Evolutionary conservation across 2,797 vertebrate species (phyloP).

Genomic region (Mastacembelus armatus): DNA sequence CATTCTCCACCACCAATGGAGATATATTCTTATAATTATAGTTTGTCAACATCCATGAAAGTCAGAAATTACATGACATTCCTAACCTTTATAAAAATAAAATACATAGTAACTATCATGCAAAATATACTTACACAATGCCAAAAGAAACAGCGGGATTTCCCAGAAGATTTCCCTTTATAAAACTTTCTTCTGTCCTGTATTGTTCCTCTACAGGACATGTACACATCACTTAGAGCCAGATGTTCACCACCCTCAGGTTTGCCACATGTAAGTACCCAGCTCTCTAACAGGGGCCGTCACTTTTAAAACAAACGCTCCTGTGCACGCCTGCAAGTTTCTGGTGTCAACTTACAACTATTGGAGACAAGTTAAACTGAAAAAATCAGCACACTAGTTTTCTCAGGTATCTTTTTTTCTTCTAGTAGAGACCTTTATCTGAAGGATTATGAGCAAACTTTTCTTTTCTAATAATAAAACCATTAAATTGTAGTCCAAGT

Average conservation of each 20-base stretch:
- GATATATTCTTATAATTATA: too few species aligned
- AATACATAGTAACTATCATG: neutral
- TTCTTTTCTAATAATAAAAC: too few species aligned
- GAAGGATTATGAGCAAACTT: too few species aligned
- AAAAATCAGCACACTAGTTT: too few species aligned
- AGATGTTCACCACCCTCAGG: constrained; percentile 62
- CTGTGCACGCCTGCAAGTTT: constrained; percentile 47
- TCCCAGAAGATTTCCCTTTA: constrained; percentile 3
- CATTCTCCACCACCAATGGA: too few species aligned
- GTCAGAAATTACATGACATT: too few species aligned
- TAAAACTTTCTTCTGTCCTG: constrained; percentile 4
- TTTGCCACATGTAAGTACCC: constrained; percentile 36
- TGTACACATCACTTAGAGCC: constrained; percentile 44
- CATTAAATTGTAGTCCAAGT: too few species aligned
- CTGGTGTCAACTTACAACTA: constrained; percentile 70
- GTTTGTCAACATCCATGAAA: too few species aligned
- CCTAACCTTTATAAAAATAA: too few species aligned
- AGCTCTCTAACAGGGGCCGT: constrained; percentile 16
- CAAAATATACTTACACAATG: constrained; percentile 42
- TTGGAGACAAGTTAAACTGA: neutral
- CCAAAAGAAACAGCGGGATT: constrained; percentile 6
- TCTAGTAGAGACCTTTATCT: too few species aligned
- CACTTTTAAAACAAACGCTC: constrained; percentile 47
- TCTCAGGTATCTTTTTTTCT: too few species aligned
- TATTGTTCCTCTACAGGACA: constrained; percentile 20